Conservation (phyloP, 1,140 invertebrate species). For the Formica selysi region DNA sequence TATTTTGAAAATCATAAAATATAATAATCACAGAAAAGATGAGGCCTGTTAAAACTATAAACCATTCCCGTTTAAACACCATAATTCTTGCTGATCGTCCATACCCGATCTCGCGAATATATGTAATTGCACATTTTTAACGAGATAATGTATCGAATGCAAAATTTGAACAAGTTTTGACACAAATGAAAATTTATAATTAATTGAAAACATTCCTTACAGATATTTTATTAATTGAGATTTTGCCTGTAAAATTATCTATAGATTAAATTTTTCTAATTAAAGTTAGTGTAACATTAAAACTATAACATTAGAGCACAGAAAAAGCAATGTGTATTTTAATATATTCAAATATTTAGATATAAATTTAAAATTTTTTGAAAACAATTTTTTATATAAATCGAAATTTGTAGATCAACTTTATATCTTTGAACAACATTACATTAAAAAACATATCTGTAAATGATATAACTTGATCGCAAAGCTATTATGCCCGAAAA, state of each 20-base stretch:
- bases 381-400: not conserved
- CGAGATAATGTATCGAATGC: not conserved
- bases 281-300: not conserved
- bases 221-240: not conserved
- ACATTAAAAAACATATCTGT: not conserved
- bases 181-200: not conserved
- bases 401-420: not conserved
- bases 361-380: not conserved
- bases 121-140: not conserved
- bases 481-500: constrained; percentile 12
- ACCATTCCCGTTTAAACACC: constrained; percentile 24
- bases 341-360: constrained; percentile 17
- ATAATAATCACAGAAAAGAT: constrained; percentile 22
- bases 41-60: not conserved
- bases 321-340: not conserved
- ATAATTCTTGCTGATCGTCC: not conserved
- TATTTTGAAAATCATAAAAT: constrained; percentile 55
- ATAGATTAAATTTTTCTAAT: not conserved
- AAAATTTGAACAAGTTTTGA: too few species aligned
- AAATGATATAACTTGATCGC: not conserved
- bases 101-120: not conserved
- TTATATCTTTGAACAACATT: not conserved
- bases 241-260: not conserved
- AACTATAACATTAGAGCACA: not conserved
- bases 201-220: constrained; percentile 1